Evolutionary conservation across 2,888 invertebrate species (phyloP), one percentile per base, ranked within the genome.

Genomic region (Caenorhabditis becei): DNA sequence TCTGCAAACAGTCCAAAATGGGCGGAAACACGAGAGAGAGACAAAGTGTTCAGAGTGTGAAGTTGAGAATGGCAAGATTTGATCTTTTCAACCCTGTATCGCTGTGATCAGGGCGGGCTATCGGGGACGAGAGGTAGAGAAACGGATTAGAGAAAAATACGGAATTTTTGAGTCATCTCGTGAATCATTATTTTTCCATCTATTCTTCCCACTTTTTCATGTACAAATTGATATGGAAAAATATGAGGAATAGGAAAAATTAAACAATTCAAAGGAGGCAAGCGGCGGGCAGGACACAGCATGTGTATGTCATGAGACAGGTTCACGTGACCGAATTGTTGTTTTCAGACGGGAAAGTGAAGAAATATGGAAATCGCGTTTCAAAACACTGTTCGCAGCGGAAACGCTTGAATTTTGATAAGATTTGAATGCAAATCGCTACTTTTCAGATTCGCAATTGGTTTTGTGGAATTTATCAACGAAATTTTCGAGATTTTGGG

Each of bases 321-420:
- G 69, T 69, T 59, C 69, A 58, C 69, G 58, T 69, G 69, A 69
- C 59, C 23, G n/a, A 24, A 18, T 53, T 54, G 67, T 66, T 66
- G 53, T 56, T 58, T 44, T 58, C 67, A 61, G 41, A 11, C 16
- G 32, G 14, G 14, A 41, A 14, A 41, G 41, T 41, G 41, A 10
- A 16, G 16, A 10, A 41, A 41, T 16, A 32, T 7, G 32, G 10
- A 10, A 10, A 32, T n/a, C n/a, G n/a, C n/a, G n/a, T 32, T 32
- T 32, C 32, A 32, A 10, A 4, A 32, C 4, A 32, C 32, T 32
- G 4, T 32, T 10, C 4, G 32, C 32, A 32, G n/a, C n/a, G n/a
- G n/a, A n/a, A n/a, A n/a, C n/a, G n/a, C n/a, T n/a, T n/a, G n/a
- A n/a, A n/a, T n/a, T n/a, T n/a, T n/a, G n/a, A n/a, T n/a, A n/a